Evolutionary conservation across 2,888 invertebrate species (phyloP), one percentile per base, ranked within the genome.

Genomic region (Leucozona laternaria): DNA sequence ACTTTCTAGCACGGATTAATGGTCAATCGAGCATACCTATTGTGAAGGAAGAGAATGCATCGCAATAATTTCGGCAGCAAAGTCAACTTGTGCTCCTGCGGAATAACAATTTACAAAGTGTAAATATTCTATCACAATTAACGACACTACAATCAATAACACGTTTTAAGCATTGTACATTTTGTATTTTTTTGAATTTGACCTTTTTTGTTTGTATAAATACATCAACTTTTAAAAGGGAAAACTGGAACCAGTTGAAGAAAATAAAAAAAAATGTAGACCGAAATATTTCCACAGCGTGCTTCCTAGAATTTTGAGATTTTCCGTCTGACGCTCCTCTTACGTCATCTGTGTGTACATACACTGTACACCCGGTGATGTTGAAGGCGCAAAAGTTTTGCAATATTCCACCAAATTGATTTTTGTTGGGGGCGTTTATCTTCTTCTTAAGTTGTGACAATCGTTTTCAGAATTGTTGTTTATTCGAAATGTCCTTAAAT

Each of bases 401-500:
- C 57, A 57, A 57, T 57, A 57, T 57, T 57, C 57, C 57, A 34
- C 57, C 17, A 57, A 57, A 57, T 57, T 57, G 57, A 57, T 57
- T 57, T 57, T 57, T 31, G 31, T 57, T 57, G 31, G 17, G 25
- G 57, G 28, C 31, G 57, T 57, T 57, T 28, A 57, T 57, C 31
- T 57, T 57, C 31, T 57, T 57, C 57, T 34, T 28, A 2, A 57
- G 57, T 57, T 57, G 57, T 57, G 57, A 57, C 57, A 57, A 57
- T 57, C 57, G 57, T 57, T 57, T 57, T 57, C 31, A 57, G 31
- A 57, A 57, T 57, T 57, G 57, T 57, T 57, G 57, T 57, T 57
- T 57, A 57, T 57, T 57, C 17, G 57, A 57, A 57, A 57, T 57
- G 57, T 57, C 57, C 57, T 57, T 57, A 57, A 57, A 57, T 57